Evolutionary conservation across 2,888 invertebrate genomes (phyloP).

Genomic region (Drosophila suboccidentalis): DNA sequence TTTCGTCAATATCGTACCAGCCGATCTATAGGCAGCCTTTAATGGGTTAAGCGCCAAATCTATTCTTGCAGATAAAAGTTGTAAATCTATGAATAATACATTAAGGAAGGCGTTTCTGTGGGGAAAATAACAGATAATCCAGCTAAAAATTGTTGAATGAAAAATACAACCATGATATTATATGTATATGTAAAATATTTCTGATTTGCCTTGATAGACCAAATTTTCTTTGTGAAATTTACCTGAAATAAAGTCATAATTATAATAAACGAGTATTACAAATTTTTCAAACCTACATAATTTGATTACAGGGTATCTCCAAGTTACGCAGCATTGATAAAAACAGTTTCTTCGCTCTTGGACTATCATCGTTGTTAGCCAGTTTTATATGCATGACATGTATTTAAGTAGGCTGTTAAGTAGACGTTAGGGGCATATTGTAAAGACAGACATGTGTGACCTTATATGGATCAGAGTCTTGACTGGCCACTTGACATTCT

Average conservation of each 20-base stretch:
- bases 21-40: no score
- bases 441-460: constrained; percentile 66
- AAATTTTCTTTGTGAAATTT: no score
- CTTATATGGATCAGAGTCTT: constrained; percentile 72
- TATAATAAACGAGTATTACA: no score
- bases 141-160: no score
- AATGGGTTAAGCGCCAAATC: no score
- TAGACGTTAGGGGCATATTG: constrained; percentile 78
- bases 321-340: neutral
- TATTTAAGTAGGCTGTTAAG: constrained; percentile 79
- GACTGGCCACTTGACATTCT: constrained; percentile 61
- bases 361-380: constrained; percentile 26
- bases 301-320: constrained; percentile 7
- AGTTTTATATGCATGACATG: constrained; percentile 74
- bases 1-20: no score
- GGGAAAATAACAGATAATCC: no score
- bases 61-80: neutral
- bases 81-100: neutral
- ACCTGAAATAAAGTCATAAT: no score
- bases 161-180: no score
- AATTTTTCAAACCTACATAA: neutral
- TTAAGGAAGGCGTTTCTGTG: no score
- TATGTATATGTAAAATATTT: no score
- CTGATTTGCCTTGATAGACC: no score
- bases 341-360: neutral